Conservation (phyloP, 2,888 invertebrate genomes). For the Drosophila macrothrix region DNA sequence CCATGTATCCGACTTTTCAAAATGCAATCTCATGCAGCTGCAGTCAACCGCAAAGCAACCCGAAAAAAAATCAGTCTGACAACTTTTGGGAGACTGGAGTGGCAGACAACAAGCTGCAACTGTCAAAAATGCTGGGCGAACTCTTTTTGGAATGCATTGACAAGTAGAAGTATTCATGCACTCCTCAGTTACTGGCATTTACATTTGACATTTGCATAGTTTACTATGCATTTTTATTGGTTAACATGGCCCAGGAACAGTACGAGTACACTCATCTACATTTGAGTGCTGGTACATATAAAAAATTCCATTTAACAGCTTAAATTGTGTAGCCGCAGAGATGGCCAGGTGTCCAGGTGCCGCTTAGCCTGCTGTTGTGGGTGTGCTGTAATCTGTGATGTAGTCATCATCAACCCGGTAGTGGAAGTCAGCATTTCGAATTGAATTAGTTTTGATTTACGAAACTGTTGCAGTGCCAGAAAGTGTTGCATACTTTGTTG, state of each 20-base stretch:
- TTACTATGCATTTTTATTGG: conserved; percentile 72
- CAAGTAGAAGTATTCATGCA: conserved; percentile 65
- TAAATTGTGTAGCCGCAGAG: conserved; percentile 31
- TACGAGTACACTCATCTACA: neutral
- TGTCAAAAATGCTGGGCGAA: conserved; percentile 70
- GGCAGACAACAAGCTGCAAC: conserved; percentile 63
- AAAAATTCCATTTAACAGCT: conserved; percentile 71
- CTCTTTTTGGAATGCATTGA: conserved; percentile 61
- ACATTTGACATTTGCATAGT: conserved; percentile 73
- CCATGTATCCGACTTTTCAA: conserved; percentile 47
- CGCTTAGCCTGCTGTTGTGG: conserved; percentile 5
- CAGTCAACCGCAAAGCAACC: conserved; percentile 57
- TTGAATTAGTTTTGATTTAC: conserved; percentile 69
- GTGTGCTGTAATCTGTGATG: conserved; percentile 43
- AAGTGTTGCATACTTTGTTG: conserved; percentile 58
- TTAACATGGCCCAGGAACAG: conserved; percentile 35
- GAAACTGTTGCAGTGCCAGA: conserved; percentile 22
- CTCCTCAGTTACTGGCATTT: conserved; percentile 62
- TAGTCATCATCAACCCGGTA: conserved; percentile 15
- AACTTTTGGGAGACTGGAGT: conserved; percentile 34
- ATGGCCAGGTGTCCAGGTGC: conserved; percentile 3
- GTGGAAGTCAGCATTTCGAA: conserved; percentile 43
- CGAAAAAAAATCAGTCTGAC: conserved; percentile 43
- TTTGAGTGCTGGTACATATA: conserved; percentile 19
- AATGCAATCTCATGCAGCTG: conserved; percentile 62